phyloP scores from a whole-genome alignment of 2,113 vertebrate genomes.

The Eurystomus gularis region DNA sequence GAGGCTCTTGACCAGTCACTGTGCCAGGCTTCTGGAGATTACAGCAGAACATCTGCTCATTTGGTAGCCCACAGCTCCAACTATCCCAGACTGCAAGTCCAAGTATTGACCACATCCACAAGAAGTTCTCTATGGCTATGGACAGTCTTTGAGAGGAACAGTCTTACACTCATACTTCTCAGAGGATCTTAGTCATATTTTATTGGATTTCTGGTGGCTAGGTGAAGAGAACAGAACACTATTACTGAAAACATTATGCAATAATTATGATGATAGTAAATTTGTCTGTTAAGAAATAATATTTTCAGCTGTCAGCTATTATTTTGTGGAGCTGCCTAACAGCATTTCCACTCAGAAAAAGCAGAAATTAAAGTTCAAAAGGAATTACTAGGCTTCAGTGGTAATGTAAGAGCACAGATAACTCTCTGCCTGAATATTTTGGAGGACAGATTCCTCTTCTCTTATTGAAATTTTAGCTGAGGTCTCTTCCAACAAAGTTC shows the following conservation, averaged over 20 bases:
- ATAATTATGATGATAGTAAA: background rate
- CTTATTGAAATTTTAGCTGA: background rate
- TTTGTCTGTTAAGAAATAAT: background rate
- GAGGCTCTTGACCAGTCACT: fast-evolving
- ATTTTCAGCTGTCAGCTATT: background rate
- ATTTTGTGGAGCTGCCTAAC: background rate
- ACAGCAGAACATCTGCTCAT: background rate
- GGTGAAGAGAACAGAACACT: background rate
- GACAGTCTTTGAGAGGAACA: background rate
- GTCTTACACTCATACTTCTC: background rate
- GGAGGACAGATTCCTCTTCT: background rate
- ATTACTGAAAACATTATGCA: background rate
- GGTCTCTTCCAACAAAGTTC: background rate
- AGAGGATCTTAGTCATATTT: background rate
- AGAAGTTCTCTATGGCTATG: background rate
- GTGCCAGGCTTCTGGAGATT: background rate
- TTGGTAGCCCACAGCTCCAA: fast-evolving
- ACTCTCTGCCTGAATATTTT: background rate
- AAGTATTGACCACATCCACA: background rate
- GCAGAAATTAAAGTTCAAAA: background rate
- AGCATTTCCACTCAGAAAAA: background rate
- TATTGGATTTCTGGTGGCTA: background rate
- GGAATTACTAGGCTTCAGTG: background rate
- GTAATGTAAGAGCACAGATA: background rate
- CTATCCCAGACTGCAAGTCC: background rate